A percentile compares a stretch with the other conserved stretches of the same genome.
These are phyloP conservation scores for Fabriciana adippe DNA, from an alignment of 2,888 invertebrate species.

Conservation along the genomic window DNA sequence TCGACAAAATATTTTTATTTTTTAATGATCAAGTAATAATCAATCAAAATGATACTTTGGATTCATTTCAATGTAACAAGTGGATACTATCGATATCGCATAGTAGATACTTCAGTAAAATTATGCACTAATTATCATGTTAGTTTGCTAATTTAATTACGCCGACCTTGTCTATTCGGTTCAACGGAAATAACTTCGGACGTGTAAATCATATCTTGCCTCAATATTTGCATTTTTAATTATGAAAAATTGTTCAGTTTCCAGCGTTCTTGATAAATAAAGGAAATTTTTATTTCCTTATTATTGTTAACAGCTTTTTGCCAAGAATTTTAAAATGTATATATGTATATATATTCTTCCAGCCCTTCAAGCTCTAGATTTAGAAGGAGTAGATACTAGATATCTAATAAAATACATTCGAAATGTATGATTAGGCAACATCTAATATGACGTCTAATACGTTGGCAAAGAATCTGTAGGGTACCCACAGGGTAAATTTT, in stretches of 20 bases:
- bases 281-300: constrained; percentile 5
- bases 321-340: neutral
- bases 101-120: neutral
- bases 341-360: no score
- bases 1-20: no score
- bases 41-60: neutral
- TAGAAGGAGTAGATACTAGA: no score
- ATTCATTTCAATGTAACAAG: neutral
- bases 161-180: constrained; percentile 21
- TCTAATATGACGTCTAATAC: no score
- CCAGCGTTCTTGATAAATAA: neutral
- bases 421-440: no score
- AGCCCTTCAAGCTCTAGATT: no score
- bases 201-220: constrained; percentile 21
- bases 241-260: constrained; percentile 12
- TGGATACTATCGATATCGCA: neutral
- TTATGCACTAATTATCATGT: constrained; percentile 18
- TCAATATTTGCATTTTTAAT: constrained; percentile 11
- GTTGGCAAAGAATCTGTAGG: no score
- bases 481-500: no score
- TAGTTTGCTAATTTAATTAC: constrained; percentile 28
- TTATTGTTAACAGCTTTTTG: neutral
- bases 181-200: constrained; percentile 14
- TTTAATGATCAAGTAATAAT: no score
- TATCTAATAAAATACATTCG: no score